Conservation (phyloP, 2,113 vertebrate species). For the Pipa parva region DNA sequence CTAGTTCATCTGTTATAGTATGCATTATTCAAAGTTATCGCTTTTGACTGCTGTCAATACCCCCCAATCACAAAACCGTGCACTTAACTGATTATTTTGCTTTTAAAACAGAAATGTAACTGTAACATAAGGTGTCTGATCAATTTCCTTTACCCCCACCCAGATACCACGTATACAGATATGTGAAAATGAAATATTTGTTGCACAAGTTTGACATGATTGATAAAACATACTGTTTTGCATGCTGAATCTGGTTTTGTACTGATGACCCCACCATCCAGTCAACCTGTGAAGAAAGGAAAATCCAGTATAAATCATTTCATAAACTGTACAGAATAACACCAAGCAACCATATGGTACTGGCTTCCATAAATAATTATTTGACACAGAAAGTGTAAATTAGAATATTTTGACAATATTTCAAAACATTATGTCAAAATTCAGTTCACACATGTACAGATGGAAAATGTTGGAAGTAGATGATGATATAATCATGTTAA, state of each 20-base stretch:
- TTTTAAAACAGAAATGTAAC: no score
- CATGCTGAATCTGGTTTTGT: conserved; percentile 85
- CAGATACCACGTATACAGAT: no score
- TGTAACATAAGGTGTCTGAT: no score
- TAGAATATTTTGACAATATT: not conserved
- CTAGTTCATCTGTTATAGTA: no score
- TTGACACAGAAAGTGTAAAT: conserved; percentile 36
- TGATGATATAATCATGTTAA: no score
- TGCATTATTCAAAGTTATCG: no score
- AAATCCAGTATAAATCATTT: not conserved
- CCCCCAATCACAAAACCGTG: no score
- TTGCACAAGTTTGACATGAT: no score
- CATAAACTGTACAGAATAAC: not conserved
- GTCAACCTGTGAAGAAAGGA: conserved; percentile 62
- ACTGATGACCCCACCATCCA: conserved; percentile 90
- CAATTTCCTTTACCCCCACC: no score
- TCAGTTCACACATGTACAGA: conserved; percentile 1
- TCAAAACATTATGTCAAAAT: not conserved
- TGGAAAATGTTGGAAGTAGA: not conserved
- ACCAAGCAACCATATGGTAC: not conserved
- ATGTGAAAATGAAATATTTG: no score
- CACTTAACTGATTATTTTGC: no score
- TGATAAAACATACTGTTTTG: conserved; percentile 72
- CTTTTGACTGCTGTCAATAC: no score
- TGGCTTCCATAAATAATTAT: conserved; percentile 23